These are phyloP conservation scores for Rapana venosa DNA, from an alignment of 2,888 invertebrate genomes.

Conservation along the genomic window DNA sequence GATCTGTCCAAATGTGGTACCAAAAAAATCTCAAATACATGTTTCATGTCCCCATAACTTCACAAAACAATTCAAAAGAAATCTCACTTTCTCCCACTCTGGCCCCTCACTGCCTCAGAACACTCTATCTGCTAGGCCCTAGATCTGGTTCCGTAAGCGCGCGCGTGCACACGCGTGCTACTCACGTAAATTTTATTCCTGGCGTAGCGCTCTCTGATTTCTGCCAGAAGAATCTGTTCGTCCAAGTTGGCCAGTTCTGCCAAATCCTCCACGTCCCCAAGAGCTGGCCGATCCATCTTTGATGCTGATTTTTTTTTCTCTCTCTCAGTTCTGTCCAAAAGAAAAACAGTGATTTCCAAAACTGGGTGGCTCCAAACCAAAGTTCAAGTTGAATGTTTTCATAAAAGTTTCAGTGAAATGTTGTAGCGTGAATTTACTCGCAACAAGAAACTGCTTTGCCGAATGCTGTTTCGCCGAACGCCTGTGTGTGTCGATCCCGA, in stretches of 20 bases:
- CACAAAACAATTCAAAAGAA: too few relatives aligned
- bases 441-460: neutral
- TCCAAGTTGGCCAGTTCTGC: conserved; percentile 71
- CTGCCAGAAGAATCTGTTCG: conserved; percentile 69
- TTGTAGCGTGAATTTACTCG: neutral
- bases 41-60: too few relatives aligned
- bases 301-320: neutral
- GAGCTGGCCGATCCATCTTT: conserved; percentile 60
- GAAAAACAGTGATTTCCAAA: neutral
- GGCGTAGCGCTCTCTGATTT: conserved; percentile 68
- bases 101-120: too few relatives aligned
- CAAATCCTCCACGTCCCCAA: conserved; percentile 70
- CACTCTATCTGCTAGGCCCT: too few relatives aligned
- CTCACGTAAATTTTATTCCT: conserved; percentile 73
- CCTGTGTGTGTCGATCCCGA: too few relatives aligned
- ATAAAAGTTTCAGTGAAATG: neutral
- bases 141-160: neutral
- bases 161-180: conserved; percentile 34
- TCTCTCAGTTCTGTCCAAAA: neutral
- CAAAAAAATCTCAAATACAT: too few relatives aligned
- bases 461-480: too few relatives aligned
- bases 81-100: too few relatives aligned
- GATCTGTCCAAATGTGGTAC: too few relatives aligned
- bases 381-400: neutral
- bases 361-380: neutral